Percentiles rank a stretch among this genome's conserved stretches.
Evolutionary conservation across 1,140 invertebrate genomes (phyloP).

Genomic region (Artemia franciscana): DNA sequence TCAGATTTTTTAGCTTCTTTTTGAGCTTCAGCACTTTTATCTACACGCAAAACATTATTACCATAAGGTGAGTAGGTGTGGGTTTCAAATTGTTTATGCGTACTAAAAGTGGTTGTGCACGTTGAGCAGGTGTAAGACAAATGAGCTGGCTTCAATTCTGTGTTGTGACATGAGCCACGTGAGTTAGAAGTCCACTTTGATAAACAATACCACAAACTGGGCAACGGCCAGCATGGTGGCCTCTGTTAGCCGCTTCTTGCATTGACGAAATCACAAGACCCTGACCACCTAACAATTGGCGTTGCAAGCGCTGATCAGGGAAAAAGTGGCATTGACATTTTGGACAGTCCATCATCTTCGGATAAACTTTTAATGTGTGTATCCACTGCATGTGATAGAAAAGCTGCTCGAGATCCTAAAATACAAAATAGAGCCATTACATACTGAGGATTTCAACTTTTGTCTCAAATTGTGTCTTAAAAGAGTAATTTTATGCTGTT

Average conservation of each 20-base stretch:
- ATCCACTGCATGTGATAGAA: slow-evolving; percentile 89
- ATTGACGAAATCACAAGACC: slow-evolving; percentile 82
- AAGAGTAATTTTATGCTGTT: too few species aligned
- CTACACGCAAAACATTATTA: slow-evolving; percentile 37
- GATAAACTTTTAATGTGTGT: slow-evolving; percentile 85
- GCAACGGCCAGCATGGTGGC: slow-evolving; percentile 76
- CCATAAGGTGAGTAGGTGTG: slow-evolving; percentile 80
- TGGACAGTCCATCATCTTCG: slow-evolving; percentile 88
- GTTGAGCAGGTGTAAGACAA: slow-evolving; percentile 83
- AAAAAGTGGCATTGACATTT: slow-evolving; percentile 78
- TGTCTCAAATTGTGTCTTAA: too few species aligned
- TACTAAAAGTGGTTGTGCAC: slow-evolving; percentile 74
- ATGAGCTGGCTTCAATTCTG: slow-evolving; percentile 72
- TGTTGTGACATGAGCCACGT: slow-evolving; percentile 66
- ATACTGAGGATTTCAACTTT: too few species aligned
- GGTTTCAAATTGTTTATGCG: slow-evolving; percentile 84
- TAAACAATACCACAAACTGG: slow-evolving; percentile 77
- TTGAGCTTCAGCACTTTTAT: not conserved
- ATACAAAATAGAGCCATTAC: too few species aligned
- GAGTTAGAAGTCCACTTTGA: slow-evolving; percentile 72
- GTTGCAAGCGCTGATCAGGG: slow-evolving; percentile 63
- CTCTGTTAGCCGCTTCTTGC: slow-evolving; percentile 82
- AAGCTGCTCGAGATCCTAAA: slow-evolving; percentile 59
- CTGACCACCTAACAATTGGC: slow-evolving; percentile 76
- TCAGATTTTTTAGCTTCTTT: not conserved